A percentile compares a stretch with the other conserved stretches of the same genome.
Evolutionary conservation across 2,888 invertebrate species (phyloP).

Genomic region (Lissonota sp.): DNA sequence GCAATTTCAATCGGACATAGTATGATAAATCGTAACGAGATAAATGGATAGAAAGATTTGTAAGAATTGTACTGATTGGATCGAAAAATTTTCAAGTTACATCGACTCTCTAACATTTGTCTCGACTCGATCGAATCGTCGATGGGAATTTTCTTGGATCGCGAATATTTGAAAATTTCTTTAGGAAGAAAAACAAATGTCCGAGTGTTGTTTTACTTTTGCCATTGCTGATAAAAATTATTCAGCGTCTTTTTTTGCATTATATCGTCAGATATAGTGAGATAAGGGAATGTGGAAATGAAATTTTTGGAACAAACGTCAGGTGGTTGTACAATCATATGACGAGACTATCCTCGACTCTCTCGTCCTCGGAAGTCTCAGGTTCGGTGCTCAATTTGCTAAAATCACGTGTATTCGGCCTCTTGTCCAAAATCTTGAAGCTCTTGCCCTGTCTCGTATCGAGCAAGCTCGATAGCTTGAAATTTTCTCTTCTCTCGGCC

Average conservation of each 20-base stretch:
- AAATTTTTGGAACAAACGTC: constrained; percentile 24
- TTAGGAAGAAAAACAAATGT: constrained; percentile 21
- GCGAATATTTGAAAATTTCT: not conserved
- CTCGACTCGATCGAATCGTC: not conserved
- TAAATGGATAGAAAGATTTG: not conserved
- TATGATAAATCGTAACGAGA: constrained; percentile 13
- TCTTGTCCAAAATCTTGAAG: constrained; percentile 84
- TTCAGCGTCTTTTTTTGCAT: not conserved
- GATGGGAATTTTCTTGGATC: no score
- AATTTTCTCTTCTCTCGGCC: constrained; percentile 82
- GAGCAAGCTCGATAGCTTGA: constrained; percentile 88
- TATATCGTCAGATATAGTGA: constrained; percentile 9
- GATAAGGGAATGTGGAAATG: constrained; percentile 11
- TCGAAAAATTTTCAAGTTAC: not conserved
- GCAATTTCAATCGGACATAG: constrained; percentile 4
- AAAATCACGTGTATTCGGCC: constrained; percentile 81
- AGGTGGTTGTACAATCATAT: constrained; percentile 57
- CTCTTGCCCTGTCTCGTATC: constrained; percentile 85
- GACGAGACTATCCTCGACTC: constrained; percentile 75
- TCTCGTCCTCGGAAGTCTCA: constrained; percentile 82
- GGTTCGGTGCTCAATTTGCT: constrained; percentile 82
- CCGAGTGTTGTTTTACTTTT: constrained; percentile 8
- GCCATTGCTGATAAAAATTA: constrained; percentile 19
- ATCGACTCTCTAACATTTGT: constrained; percentile 15
- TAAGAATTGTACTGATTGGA: not conserved